Evolutionary conservation across 2,888 invertebrate genomes (phyloP), one percentile per base, ranked within the genome.

Genomic region (Nemoura dubitans): DNA sequence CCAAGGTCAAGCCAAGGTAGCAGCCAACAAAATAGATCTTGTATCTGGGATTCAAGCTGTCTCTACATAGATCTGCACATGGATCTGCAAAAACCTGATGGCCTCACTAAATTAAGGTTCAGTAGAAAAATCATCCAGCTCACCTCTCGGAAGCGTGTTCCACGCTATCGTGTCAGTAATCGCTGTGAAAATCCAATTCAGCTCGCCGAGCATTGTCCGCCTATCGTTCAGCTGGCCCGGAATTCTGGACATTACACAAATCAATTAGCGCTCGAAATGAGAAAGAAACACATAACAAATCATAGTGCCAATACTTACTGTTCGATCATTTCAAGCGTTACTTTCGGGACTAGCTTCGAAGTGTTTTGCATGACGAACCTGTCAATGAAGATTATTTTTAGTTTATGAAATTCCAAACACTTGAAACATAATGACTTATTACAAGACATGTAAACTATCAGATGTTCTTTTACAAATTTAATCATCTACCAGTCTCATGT

Each of bases 161-260:
- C 99, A 99, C 0, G 99, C 99, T 90, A 99, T 99, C 14, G 99
- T 99, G 92, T 99, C 99, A 0, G 99, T 99, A 89, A 99, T 98
- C 81, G 99, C 99, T 0, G 99, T 99, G 93, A 99, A 99, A 91
- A 99, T 99, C 99, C 99, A 99, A 93, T 99, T 99, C 87, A 99
- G 93, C 93, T 99, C 99, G 83, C 99, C 99, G 89, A 99, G 94
- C 97, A 99, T 98, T 36, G 99, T 99, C 89, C 98, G 94, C 27
- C 99, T 94, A 92, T 99, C 99, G 89, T 96, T 97, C 89, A 98
- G 94, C 91, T 97, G 96, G 0, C 99, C 99, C 7, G 99, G 99
- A 90, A 99, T 98, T 92, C 97, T 97, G 89, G 83, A 89, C 90
- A 88, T 88, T 85, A 84, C 87, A 85, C 86, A 87, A 82, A 87